Base-by-base conservation (phyloP, 2,113 vertebrate genomes). In the Oncorhynchus mykiss region DNA sequence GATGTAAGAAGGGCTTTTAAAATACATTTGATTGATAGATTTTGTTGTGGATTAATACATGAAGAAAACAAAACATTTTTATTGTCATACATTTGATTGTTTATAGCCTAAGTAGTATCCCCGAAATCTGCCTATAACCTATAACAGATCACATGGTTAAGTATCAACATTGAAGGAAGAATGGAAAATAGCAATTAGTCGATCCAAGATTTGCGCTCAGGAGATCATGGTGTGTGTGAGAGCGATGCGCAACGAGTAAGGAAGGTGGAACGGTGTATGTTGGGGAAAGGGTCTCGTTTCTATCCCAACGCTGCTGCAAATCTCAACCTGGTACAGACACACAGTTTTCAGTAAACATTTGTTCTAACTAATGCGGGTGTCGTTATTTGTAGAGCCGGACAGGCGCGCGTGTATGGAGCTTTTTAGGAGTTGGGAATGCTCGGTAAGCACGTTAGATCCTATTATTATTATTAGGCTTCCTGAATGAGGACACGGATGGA, bases 371-470 rank as follows among this genome's bases (percentile, higher is more conserved):
- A 29, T n/a, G 29, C 18, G 14, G 31, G 67, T 31, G 31, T 31
- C 27, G 13, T 31, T n/a, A 29, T n/a, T 14, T 3, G 34, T 45
- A 9, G n/a, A 39, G 27, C 16, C 8, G 49, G 45, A 12, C 11
- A 59, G 8, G 60, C 71, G 80, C 31, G 57, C 31, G 31, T 18
- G 6, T 64, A 24, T 76, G 73, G 70, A 59, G 65, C 34, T 13
- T 11, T 18, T 1, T 71, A 51, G 39, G 7, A 74, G 68, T 45
- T 73, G 34, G 84, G 80, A 45, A 86, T 89, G 85, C 78, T 74
- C 76, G 20, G 60, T 62, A 45, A 82, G 76, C 69, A 70, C 78
- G 72, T 70, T 51, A 69, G 31, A 70, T 78, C 62, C 67, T 29
- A 69, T 79, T 75, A 76, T 83, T 74, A 22, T 70, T 71, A 25